These are phyloP conservation scores for Ptiloglossa arizonensis DNA, from an alignment of 1,140 invertebrate genomes.

Conservation along the genomic window DNA sequence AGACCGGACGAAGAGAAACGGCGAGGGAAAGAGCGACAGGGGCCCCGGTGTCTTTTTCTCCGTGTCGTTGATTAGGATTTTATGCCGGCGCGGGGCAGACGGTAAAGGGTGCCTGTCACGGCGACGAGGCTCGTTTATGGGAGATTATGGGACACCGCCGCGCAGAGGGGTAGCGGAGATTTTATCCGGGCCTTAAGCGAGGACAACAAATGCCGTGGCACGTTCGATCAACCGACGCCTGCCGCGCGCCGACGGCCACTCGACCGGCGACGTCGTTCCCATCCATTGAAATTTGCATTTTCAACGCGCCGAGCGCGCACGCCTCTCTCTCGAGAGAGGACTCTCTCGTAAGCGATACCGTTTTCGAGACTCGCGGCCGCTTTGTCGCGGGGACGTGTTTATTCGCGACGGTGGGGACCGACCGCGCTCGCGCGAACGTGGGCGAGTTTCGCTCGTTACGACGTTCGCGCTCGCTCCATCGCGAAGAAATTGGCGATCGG, in stretches of 20 bases:
- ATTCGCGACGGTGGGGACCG: background rate
- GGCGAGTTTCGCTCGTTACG: no score
- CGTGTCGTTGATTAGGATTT: constrained; percentile 65
- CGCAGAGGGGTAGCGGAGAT: constrained; percentile 64
- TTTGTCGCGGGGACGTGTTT: constrained; percentile 35
- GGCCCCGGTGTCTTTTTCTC: constrained; percentile 38
- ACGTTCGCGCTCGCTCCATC: no score
- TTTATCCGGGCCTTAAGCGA: constrained; percentile 73
- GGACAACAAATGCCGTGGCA: constrained; percentile 76
- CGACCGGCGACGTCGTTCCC: constrained; percentile 32
- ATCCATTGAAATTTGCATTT: constrained; percentile 71
- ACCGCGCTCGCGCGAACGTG: no score
- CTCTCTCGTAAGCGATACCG: constrained; percentile 20
- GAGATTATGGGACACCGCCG: constrained; percentile 66
- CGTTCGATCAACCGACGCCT: constrained; percentile 76
- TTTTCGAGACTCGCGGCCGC: constrained; percentile 5
- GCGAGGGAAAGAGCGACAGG: background rate
- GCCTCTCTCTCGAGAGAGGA: no score
- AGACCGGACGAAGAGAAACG: constrained; percentile 31
- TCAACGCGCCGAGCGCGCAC: constrained; percentile 50
- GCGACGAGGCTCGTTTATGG: constrained; percentile 66
- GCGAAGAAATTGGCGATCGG: no score
- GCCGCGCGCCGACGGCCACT: constrained; percentile 50
- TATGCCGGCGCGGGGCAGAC: constrained; percentile 40
- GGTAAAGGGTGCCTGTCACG: constrained; percentile 53